Evolutionary conservation across 35 echinoderm and acorn worm species (phyloP), one percentile per base, ranked within the genome.

Genomic region (Diadema setosum): DNA sequence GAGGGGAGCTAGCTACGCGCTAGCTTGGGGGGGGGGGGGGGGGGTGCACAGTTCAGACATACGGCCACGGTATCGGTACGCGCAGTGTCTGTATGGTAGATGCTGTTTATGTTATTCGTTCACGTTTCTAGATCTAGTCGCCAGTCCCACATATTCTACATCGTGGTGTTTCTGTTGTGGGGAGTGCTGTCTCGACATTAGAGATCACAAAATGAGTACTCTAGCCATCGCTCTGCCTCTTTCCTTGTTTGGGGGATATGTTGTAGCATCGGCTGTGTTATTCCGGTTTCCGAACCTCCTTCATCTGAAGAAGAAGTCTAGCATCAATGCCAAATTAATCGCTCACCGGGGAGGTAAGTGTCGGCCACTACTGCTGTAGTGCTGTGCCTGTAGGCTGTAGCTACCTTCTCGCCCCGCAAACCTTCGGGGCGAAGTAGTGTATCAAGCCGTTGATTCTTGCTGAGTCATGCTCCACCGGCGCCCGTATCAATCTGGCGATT

Each of bases 261-360:
- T 58, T 75, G 84, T 87, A 9, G 36, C 88, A 27, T 91, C 93
- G 31, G 67, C 76, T 33, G 23, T 93, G 11, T 70, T 97, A 23
- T 86, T 97, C 55, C 42, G 83, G 32, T 97, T 97, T 78, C 95
- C 95, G 9, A 44, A 67, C 25, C 49, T 97, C 17, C n/a, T 97
- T 44, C 95, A 97, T 75, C 67, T 80, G 11, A 90, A 75, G 46
- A 97, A 97, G 63, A 86, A 63, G 42, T 46, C 75, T 58, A 87
- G 84, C 67, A 85, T 97, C 17, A 31, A 85, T 4, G 84, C 83
- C 23, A 93, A 83, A 35, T 63, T 97, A 23, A 97, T 97, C 43
- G 95, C 91, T 59, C 95, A 97, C 37, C 82, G 95, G 85, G 95
- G 95, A 85, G 95, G 95, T 97, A 76, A 78, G 87, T 81, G 25